Evolutionary conservation across 2,888 invertebrate species (phyloP).

Genomic region (Xestia ashworthii): DNA sequence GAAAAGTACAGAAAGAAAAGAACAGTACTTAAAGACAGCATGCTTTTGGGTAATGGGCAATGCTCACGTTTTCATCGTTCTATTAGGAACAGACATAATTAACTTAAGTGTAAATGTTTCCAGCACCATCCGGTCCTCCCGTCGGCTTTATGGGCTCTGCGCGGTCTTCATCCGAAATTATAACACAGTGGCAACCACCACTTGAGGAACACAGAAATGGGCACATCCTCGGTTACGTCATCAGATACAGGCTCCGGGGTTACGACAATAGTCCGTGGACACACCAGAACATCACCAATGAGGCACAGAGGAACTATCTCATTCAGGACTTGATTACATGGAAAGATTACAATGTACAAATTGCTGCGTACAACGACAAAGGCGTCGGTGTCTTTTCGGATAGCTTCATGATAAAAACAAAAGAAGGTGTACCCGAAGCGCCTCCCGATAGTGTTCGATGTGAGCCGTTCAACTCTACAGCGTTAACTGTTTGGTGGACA

Average conservation of each 20-base stretch:
- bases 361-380: constrained; percentile 99
- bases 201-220: constrained; percentile 98
- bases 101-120: constrained; percentile 43
- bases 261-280: constrained; percentile 98
- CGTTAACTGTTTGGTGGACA: constrained; percentile 96
- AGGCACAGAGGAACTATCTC: constrained; percentile 96
- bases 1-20: not conserved
- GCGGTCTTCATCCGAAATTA: constrained; percentile 98
- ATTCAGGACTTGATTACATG: constrained; percentile 98
- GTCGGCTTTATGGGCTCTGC: constrained; percentile 98
- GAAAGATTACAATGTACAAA: constrained; percentile 99
- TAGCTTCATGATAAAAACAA: constrained; percentile 97
- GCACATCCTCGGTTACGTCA: constrained; percentile 97
- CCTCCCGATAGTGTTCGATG: constrained; percentile 96
- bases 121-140: constrained; percentile 99
- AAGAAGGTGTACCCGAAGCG: constrained; percentile 98
- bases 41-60: constrained; percentile 1
- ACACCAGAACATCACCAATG: constrained; percentile 97
- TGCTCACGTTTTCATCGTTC: not conserved
- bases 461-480: constrained; percentile 96
- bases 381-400: constrained; percentile 98
- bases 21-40: constrained; percentile 1
- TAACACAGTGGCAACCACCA: constrained; percentile 99
- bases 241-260: constrained; percentile 97
- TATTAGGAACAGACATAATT: not conserved